These are phyloP conservation scores for Bombus sibiricus DNA, from an alignment of 1,140 invertebrate species.

Conservation along the genomic window DNA sequence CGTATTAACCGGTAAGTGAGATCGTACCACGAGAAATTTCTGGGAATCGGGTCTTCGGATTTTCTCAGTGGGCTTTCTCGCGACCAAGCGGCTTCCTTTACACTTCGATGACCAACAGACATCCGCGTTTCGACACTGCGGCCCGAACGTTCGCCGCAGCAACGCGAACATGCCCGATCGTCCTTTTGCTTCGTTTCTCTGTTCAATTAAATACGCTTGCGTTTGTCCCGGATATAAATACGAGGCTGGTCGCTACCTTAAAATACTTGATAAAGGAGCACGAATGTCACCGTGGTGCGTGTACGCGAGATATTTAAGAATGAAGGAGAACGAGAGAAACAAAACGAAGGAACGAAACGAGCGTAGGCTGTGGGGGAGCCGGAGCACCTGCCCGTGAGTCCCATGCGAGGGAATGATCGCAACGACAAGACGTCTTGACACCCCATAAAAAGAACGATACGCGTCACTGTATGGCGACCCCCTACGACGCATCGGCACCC, in stretches of 20 bases:
- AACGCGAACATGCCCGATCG: background rate
- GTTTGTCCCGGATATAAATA: background rate
- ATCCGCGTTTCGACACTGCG: background rate
- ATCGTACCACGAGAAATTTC: constrained; percentile 52
- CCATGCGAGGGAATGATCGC: constrained; percentile 47
- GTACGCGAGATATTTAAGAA: constrained; percentile 50
- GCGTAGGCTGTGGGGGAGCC: constrained; percentile 31
- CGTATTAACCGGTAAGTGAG: constrained; percentile 60
- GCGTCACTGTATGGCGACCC: constrained; percentile 57
- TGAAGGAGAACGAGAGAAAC: constrained; percentile 32
- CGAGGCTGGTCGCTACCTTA: background rate
- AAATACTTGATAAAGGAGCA: background rate
- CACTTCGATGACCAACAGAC: too few relatives aligned
- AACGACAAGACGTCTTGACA: constrained; percentile 64
- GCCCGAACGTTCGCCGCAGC: background rate
- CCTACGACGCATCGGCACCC: constrained; percentile 59
- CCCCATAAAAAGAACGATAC: constrained; percentile 60
- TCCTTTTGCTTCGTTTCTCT: background rate
- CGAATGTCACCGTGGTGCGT: constrained; percentile 15
- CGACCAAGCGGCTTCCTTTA: constrained; percentile 3
- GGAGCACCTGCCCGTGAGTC: constrained; percentile 60
- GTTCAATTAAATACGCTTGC: background rate
- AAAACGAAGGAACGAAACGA: constrained; percentile 36
- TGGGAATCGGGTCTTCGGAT: constrained; percentile 25
- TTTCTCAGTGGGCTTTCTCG: constrained; percentile 2